Evolutionary conservation across 2,888 invertebrate genomes (phyloP), one percentile per base, ranked within the genome.

Genomic region (Rhagonycha lutea): DNA sequence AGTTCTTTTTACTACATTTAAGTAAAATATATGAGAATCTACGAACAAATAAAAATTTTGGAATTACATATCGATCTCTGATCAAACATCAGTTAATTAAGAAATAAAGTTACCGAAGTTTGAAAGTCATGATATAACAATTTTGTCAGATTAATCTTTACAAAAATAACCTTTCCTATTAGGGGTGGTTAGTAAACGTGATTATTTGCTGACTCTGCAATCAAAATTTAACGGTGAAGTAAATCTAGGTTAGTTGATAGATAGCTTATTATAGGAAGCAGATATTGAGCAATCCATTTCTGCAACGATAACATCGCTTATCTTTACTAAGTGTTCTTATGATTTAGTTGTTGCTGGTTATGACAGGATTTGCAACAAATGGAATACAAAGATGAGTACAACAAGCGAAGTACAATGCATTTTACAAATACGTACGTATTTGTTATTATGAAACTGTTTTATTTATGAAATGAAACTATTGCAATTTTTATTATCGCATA

Each of bases 241-340:
- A 78, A 78, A 78, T 78, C 72, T 76, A 75, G 72, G 76, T 74
- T 74, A 71, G 70, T 74, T 78, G 78, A 78, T 78, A 74, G 76
- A 78, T 78, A 74, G 76, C 76, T 65, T 70, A 74, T 78, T 75
- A 75, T 73, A 72, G 78, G 78, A 75, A 75, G 74, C 75, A 78
- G 78, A 78, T 78, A 78, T 78, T 70, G 75, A 75, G 78, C 75
- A 75, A 78, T 78, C 78, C 75, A 78, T 78, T 78, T 75, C 63
- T 70, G 70, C 60, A 68, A 71, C 73, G 78, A 78, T 78, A 78
- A 69, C 78, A 75, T 73, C 75, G 73, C 62, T 75, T 78, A 78
- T 78, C 75, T 77, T 75, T 70, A 72, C 72, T 75, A 74, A 75
- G 74, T 74, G 72, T 69, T 70, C 29, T 24, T 61, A 47, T 78